Base-by-base conservation (phyloP, 2,113 vertebrate species). In the Mola mola region DNA sequence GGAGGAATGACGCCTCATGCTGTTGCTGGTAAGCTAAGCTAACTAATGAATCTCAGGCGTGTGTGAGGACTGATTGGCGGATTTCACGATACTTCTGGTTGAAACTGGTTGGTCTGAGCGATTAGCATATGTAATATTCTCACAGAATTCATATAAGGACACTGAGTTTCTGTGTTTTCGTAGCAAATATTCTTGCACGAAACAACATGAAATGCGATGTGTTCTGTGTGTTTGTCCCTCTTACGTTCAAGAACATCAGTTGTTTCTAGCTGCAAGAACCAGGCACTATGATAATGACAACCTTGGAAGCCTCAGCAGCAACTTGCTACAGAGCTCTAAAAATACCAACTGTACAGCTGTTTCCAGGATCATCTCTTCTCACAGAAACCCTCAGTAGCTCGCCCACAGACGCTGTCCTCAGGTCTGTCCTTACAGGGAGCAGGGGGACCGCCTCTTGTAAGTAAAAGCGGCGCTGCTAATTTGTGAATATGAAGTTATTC, bases 211-310 rank as follows among this genome's bases (percentile, higher is more conserved):
- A n/a, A n/a, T n/a, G n/a, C n/a, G n/a, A n/a, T n/a, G n/a, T n/a
- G n/a, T n/a, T n/a, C 33, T 50, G 48, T 51, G 53, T 53, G 50
- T 44, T 2, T 31, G 40, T 66, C 19, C 11, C 19, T 5, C 41
- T 21, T 12, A 42, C 12, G 15, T 43, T 60, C 29, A 57, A 21
- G 47, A 43, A 22, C 41, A 43, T 40, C 52, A 49, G 31, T 25
- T 37, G 42, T 44, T 36, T 22, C 44, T 9, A 15, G 11, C 52
- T 17, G 62, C 24, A 12, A 2, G 78, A 87, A 43, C 86, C 83
- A 46, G 1, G 11, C 80, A 86, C 86, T 86, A 89, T 38, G 25
- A 66, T 86, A 89, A 87, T 87, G 58, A 87, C 73, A 86, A 59
- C 78, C 47, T 72, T 65, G 8, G 3, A 41, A 72, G 67, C 55